Conservation (phyloP, 2,888 invertebrate genomes). For the Arctia plantaginis region DNA sequence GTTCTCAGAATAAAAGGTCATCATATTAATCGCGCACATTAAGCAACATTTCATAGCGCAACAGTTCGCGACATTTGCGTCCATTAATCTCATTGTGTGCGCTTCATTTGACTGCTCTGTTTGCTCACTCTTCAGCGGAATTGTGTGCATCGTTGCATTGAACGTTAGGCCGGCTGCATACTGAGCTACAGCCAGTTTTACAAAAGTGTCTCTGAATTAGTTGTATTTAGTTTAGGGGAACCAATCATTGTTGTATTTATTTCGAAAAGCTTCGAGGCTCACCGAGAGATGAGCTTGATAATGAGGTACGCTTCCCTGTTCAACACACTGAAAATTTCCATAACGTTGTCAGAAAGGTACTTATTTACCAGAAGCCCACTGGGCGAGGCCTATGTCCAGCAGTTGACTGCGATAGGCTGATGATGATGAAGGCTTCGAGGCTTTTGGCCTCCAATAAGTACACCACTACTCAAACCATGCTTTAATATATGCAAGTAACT, state of each 20-base stretch:
- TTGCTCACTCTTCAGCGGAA: constrained; percentile 27
- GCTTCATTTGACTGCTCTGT: constrained; percentile 64
- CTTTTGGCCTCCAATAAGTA: too few species aligned
- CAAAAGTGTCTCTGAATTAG: background rate
- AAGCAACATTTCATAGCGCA: constrained; percentile 48
- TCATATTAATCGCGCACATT: constrained; percentile 34
- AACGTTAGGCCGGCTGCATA: constrained; percentile 44
- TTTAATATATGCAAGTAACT: background rate
- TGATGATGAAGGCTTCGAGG: too few species aligned
- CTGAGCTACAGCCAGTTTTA: constrained; percentile 11
- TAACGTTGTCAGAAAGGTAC: too few species aligned
- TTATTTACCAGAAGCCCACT: too few species aligned
- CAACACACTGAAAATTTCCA: too few species aligned
- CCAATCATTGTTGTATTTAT: background rate
- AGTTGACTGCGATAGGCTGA: too few species aligned
- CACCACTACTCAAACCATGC: background rate
- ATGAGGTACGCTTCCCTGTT: too few species aligned
- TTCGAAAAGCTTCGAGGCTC: too few species aligned
- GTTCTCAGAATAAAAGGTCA: constrained; percentile 30
- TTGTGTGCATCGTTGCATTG: constrained; percentile 23
- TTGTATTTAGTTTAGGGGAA: background rate
- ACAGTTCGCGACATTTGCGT: constrained; percentile 58
- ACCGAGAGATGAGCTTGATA: too few species aligned
- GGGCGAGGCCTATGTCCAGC: too few species aligned
- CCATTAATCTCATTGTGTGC: constrained; percentile 76